phyloP scores from a whole-genome alignment of 1,140 invertebrate genomes.

The Ectropis grisescens region DNA sequence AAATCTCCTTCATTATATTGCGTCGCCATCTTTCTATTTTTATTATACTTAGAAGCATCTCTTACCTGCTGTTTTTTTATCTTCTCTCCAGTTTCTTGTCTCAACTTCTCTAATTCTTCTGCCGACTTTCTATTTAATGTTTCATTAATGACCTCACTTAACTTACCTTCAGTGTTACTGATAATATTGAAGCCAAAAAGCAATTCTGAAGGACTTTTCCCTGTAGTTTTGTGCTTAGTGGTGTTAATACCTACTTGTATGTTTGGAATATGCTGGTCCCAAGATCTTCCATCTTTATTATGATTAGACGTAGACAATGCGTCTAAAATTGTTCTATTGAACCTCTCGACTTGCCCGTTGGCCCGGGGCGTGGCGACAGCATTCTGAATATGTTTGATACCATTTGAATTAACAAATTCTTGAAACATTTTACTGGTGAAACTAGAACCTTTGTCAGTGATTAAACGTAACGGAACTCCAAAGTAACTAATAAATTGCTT shows the following conservation, averaged over 20 bases:
- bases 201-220: slow-evolving; percentile 20
- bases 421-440: slow-evolving; percentile 14
- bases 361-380: slow-evolving; percentile 20
- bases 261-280: slow-evolving; percentile 20
- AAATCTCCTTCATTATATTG: slow-evolving; percentile 13
- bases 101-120: slow-evolving; percentile 6
- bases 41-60: slow-evolving; percentile 13
- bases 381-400: slow-evolving; percentile 13
- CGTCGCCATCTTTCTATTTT: slow-evolving; percentile 6
- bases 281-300: slow-evolving; percentile 14
- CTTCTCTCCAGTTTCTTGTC: slow-evolving; percentile 4
- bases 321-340: slow-evolving; percentile 18
- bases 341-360: slow-evolving; percentile 23
- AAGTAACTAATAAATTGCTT: slow-evolving; percentile 13
- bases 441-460: slow-evolving; percentile 11
- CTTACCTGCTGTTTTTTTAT: slow-evolving; percentile 13
- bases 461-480: slow-evolving; percentile 8
- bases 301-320: slow-evolving; percentile 16
- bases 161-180: slow-evolving; percentile 6
- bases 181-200: slow-evolving; percentile 21
- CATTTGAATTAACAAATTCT: slow-evolving; percentile 1
- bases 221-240: slow-evolving; percentile 18
- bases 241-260: slow-evolving; percentile 27
- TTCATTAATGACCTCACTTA: slow-evolving; percentile 9
- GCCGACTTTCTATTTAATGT: not conserved